Conservation (phyloP, 1,140 invertebrate genomes). For the Drosophila ambigua region DNA sequence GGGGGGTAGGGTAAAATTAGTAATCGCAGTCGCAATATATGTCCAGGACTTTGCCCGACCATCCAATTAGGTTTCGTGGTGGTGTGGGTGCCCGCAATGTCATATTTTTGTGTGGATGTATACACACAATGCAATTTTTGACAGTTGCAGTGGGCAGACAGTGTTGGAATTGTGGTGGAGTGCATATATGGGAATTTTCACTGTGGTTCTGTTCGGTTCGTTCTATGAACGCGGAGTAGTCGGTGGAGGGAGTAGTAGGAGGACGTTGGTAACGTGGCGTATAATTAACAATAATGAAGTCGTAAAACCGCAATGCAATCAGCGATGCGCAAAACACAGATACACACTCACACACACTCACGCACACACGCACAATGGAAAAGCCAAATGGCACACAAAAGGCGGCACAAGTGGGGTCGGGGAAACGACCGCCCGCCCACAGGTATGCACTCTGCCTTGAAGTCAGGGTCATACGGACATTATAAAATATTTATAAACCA, state of each 20-base stretch:
- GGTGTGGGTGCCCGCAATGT: too few species aligned
- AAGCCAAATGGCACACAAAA: conserved; percentile 58
- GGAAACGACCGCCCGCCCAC: conserved; percentile 6
- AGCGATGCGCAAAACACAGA: conserved; percentile 80
- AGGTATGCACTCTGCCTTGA: conserved; percentile 24
- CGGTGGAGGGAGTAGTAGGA: background rate
- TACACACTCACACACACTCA: conserved; percentile 26
- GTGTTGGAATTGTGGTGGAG: conserved; percentile 8
- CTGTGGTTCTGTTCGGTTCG: too few species aligned
- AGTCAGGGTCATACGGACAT: conserved; percentile 66
- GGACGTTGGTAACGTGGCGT: conserved; percentile 55
- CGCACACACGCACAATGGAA: conserved; percentile 41
- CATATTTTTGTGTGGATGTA: conserved; percentile 3
- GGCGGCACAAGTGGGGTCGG: background rate
- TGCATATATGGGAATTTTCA: background rate
- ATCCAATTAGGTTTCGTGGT: too few species aligned
- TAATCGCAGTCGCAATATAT: too few species aligned
- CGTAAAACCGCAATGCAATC: conserved; percentile 82
- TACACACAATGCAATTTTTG: conserved; percentile 40
- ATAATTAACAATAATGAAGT: conserved; percentile 83
- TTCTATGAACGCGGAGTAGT: too few species aligned
- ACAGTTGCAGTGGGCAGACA: conserved; percentile 34
- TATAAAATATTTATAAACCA: conserved; percentile 82
- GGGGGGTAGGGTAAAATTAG: too few species aligned
- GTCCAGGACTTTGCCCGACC: too few species aligned